Base-by-base conservation (phyloP, 1,140 invertebrate species). In the Anastatus disparis region DNA sequence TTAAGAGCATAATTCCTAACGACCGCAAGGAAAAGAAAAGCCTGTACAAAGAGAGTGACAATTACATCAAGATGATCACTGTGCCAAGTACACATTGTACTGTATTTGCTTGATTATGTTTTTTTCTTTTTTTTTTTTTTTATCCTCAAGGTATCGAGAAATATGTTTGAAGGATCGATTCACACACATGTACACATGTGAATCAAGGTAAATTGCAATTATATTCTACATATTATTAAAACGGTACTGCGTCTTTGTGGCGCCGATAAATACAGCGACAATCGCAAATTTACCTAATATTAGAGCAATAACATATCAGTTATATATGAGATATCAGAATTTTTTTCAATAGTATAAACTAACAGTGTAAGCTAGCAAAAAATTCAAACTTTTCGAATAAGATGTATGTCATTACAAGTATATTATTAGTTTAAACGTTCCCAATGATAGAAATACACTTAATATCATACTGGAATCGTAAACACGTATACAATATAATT, bases 191-290 rank as follows among this genome's bases (percentile, higher is more conserved):
- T n/a, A n/a, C n/a, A n/a, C n/a, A n/a, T 31, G 27, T 13, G 13
- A 20, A 53, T 64, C 62, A 64, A 64, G 62, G 48, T 35, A n/a
- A 64, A 35, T 53, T 20, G 48, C 29, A 55, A 66, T 55, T 40
- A 44, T 12, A 26, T 46, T n/a, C 26, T 10, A 29, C 26, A 46
- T 7, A 10, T 55, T 44, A 66, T 66, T 66, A 56, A 56, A 66
- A 66, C 52, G 35, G 38, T 3, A 56, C 15, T 66, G 20, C 7
- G 40, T 27, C 52, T 40, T 56, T 56, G 52, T 40, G 29, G 17
- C 7, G 1, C 17, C 15, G 17, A 17, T 26, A 2, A 38, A 56
- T 53, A 15, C n/a, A 29, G 12, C 42, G 8, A 42, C 17, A 55
- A 53, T 65, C 15, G 8, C 13, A 15, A n/a, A 26, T 64, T 15